Base-by-base conservation (phyloP, 2,888 invertebrate genomes). In the Parelbella ahira region DNA sequence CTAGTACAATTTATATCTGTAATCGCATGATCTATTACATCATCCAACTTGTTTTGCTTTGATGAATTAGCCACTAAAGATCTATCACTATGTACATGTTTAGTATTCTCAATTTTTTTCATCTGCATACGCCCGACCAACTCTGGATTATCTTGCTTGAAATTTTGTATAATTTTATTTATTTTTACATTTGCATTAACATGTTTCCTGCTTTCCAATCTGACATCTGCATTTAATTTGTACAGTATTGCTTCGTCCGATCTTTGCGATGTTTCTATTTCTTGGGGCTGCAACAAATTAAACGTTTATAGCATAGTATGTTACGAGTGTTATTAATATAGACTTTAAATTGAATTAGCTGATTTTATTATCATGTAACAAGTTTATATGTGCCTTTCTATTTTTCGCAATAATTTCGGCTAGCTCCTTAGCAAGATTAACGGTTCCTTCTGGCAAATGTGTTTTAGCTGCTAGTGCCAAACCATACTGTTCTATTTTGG, bases 401-500 rank as follows among this genome's bases (percentile, higher is more conserved):
- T 61, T 70, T 18, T 60, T 60, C 0, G 59, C 52, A 28, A 89
- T 83, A 1, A 86, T 53, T 33, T 70, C 70, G 3, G 88, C 81
- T 1, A 89, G 63, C 47, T 87, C 77, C 39, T 80, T 75, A 0
- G 92, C 90, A 27, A 88, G 62, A 32, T 84, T 70, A 0, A 91
- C 72, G 2, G 91, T 87, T n/a, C 77, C 68, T 46, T 81, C 69
- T 0, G 93, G 92, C 56, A 93, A 79, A 48, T 90, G 87, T 0
- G 90, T 90, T 51, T 88, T 89, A 45, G 89, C 77, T 1, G 93
- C 92, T 32, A 93, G 68, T 12, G 89, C 82, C 13, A 94, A 72
- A 0, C 94, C 94, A 57, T 94, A 94, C 46, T 90, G 79, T 49
- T 90, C 81, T 1, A 92, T 71, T 5, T 78, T 71, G 0, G 91